Evolutionary conservation across 2,113 vertebrate species (phyloP).

Genomic region (Thymallus thymallus): DNA sequence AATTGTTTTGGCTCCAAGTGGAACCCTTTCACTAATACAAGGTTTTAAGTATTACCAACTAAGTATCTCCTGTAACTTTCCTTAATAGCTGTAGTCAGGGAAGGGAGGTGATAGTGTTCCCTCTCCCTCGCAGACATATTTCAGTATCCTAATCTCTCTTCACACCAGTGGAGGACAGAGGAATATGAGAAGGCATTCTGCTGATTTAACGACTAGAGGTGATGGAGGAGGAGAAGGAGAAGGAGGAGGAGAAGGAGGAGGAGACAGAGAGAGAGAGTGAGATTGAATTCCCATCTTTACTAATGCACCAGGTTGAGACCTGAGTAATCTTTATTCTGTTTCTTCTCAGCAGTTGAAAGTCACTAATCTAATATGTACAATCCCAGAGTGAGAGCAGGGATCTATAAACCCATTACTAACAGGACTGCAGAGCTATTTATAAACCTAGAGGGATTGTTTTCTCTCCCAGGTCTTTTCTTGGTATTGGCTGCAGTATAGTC

Average conservation of each 20-base stretch:
- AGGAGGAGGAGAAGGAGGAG: background rate
- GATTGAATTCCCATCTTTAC: slow-evolving; percentile 15
- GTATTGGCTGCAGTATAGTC: no score
- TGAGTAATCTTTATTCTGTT: slow-evolving; percentile 32
- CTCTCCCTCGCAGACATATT: no score
- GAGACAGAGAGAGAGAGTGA: background rate
- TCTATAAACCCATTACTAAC: slow-evolving; percentile 58
- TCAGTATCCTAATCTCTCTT: no score
- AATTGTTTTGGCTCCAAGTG: no score
- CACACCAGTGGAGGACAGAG: background rate
- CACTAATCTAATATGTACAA: slow-evolving; percentile 53
- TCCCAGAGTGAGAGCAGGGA: slow-evolving; percentile 33
- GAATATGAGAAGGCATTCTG: background rate
- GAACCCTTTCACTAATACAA: no score
- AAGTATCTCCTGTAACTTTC: no score
- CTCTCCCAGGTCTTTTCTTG: slow-evolving; percentile 49
- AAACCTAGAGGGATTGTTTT: slow-evolving; percentile 23
- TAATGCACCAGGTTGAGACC: slow-evolving; percentile 39
- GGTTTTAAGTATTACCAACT: no score
- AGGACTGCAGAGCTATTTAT: slow-evolving; percentile 48
- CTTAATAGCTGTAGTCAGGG: no score
- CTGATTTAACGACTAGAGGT: background rate
- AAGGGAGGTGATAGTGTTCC: no score
- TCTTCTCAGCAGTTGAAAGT: slow-evolving; percentile 43
- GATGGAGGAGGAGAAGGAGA: background rate